Conservation (phyloP, 1,140 invertebrate genomes). For the Hydropsyche tenuis region DNA sequence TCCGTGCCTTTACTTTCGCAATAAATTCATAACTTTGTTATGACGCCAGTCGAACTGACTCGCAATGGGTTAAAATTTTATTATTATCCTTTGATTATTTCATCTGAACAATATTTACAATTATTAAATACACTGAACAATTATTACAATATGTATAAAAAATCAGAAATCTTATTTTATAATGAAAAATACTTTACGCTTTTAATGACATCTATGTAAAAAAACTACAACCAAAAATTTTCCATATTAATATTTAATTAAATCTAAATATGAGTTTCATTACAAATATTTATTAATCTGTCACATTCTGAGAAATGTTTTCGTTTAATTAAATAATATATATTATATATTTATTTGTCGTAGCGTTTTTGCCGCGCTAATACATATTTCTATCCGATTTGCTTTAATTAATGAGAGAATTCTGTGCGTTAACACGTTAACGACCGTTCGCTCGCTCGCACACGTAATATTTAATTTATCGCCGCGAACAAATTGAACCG, state of each 20-base stretch:
- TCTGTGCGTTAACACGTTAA: neutral
- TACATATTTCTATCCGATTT: conserved; percentile 1
- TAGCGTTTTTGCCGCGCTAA: neutral
- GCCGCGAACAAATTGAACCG: no score
- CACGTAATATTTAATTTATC: conserved; percentile 31
- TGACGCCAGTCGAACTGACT: conserved; percentile 28
- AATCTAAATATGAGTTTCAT: no score
- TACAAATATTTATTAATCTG: no score
- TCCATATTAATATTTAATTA: no score
- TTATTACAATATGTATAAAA: no score
- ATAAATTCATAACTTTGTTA: conserved; percentile 49
- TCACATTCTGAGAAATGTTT: no score
- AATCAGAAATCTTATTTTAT: no score
- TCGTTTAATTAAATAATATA: neutral
- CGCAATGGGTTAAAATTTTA: neutral
- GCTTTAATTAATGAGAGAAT: neutral
- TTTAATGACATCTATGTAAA: no score
- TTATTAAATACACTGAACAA: no score
- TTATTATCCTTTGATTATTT: conserved; percentile 16
- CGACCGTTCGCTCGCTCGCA: neutral
- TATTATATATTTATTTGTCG: neutral
- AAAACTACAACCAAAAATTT: no score
- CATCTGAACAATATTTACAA: no score
- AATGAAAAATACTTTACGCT: no score
- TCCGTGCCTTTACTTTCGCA: conserved; percentile 45